A percentile compares a stretch with the other conserved stretches of the same genome.
Evolutionary conservation across 2,113 vertebrate species (phyloP).

Genomic region (Leuciscus idus): DNA sequence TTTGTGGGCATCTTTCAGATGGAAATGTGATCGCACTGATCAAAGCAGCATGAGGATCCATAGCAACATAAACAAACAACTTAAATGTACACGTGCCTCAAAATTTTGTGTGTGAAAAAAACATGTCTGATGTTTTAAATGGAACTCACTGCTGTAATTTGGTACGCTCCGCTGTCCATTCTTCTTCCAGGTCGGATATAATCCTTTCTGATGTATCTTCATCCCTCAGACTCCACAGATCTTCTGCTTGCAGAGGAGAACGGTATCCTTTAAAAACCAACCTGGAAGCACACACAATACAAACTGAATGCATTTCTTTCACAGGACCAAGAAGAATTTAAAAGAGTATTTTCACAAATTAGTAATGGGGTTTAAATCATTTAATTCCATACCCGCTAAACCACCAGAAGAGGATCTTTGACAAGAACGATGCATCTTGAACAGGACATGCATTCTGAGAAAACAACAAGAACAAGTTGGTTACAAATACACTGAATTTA

Average conservation of each 20-base stretch:
- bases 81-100: neutral
- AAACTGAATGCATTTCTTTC: neutral
- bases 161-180: slow-evolving; percentile 80
- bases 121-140: neutral
- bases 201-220: slow-evolving; percentile 86
- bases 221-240: slow-evolving; percentile 86
- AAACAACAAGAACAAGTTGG: slow-evolving; percentile 57
- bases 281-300: slow-evolving; percentile 72
- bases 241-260: slow-evolving; percentile 74
- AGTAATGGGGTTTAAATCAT: neutral
- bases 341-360: neutral
- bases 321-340: neutral
- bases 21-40: slow-evolving; percentile 46
- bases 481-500: neutral
- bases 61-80: slow-evolving; percentile 30
- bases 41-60: slow-evolving; percentile 51
- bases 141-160: slow-evolving; percentile 72
- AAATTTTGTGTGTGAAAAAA: neutral
- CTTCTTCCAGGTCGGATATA: slow-evolving; percentile 80
- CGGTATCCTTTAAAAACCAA: slow-evolving; percentile 85
- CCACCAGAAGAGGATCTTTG: slow-evolving; percentile 94
- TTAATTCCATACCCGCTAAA: slow-evolving; percentile 85
- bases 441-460: slow-evolving; percentile 91
- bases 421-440: slow-evolving; percentile 85
- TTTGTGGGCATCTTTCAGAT: slow-evolving; percentile 52